Conservation (phyloP, 35 echinoderm and acorn worm genomes). For the Antedon bifida region DNA sequence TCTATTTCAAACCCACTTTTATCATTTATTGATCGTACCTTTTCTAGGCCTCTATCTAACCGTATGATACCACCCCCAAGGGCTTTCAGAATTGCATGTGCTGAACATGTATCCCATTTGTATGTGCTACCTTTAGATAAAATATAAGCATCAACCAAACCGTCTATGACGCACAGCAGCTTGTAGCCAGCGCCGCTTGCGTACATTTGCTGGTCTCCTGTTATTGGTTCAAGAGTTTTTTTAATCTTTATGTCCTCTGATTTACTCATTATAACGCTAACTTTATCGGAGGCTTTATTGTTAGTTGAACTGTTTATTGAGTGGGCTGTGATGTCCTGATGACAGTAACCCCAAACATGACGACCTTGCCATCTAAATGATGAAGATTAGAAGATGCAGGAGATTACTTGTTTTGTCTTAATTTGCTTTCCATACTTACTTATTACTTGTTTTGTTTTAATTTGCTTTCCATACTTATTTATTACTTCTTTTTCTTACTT, state of each 20-base stretch:
- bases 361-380: conserved; percentile 56
- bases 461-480: not conserved
- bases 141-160: conserved; percentile 55
- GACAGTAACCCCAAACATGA: conserved; percentile 57
- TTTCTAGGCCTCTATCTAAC: conserved; percentile 7
- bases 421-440: too few species aligned
- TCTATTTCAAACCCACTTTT: not conserved
- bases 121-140: conserved; percentile 74
- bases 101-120: conserved; percentile 92
- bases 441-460: conserved; percentile 3
- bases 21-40: not conserved
- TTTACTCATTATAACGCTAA: conserved; percentile 36
- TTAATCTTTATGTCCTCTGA: conserved; percentile 47
- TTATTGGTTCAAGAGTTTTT: conserved; percentile 5
- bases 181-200: conserved; percentile 90
- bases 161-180: conserved; percentile 52
- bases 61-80: conserved; percentile 67
- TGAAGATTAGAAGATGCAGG: not conserved
- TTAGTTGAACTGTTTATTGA: not conserved
- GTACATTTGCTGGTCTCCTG: conserved; percentile 20
- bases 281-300: not conserved
- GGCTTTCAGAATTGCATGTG: conserved; percentile 66
- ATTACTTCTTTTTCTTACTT: too few species aligned
- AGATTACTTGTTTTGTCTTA: too few species aligned
- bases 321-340: conserved; percentile 29